phyloP scores from a whole-genome alignment of 2,888 invertebrate genomes.

The Luperina testacea region DNA sequence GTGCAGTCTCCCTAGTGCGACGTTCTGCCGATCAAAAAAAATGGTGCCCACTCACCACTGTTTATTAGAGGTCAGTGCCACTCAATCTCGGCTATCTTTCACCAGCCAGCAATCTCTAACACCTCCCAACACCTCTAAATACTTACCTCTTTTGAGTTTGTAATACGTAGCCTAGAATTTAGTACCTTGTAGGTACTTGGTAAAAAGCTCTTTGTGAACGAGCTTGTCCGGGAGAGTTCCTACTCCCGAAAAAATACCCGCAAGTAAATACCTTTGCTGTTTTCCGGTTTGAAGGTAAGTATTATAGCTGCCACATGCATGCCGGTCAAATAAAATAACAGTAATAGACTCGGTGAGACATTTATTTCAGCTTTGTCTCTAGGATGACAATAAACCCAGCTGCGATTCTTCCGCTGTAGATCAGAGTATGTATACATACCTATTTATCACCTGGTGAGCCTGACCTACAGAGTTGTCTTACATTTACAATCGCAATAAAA shows the following conservation, averaged over 20 bases:
- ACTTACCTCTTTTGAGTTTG: background rate
- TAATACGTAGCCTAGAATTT: background rate
- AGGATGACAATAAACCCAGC: background rate
- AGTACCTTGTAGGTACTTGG: background rate
- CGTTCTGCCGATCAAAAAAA: no score
- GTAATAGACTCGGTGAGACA: background rate
- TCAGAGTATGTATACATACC: background rate
- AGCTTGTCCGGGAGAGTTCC: background rate
- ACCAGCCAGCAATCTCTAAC: background rate
- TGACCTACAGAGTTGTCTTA: background rate
- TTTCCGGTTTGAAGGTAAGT: background rate
- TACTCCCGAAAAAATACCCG: background rate
- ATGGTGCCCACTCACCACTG: no score
- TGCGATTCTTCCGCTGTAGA: background rate
- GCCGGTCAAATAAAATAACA: no score
- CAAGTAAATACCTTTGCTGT: background rate
- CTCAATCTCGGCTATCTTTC: background rate
- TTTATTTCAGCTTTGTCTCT: background rate
- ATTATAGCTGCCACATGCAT: no score
- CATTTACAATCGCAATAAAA: constrained; percentile 17
- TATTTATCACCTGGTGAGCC: background rate
- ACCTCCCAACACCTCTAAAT: background rate
- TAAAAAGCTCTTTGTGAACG: background rate
- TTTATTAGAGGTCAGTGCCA: no score
- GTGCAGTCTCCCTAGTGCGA: no score